phyloP scores from a whole-genome alignment of 2,797 vertebrate species.

The Podargus strigoides region DNA sequence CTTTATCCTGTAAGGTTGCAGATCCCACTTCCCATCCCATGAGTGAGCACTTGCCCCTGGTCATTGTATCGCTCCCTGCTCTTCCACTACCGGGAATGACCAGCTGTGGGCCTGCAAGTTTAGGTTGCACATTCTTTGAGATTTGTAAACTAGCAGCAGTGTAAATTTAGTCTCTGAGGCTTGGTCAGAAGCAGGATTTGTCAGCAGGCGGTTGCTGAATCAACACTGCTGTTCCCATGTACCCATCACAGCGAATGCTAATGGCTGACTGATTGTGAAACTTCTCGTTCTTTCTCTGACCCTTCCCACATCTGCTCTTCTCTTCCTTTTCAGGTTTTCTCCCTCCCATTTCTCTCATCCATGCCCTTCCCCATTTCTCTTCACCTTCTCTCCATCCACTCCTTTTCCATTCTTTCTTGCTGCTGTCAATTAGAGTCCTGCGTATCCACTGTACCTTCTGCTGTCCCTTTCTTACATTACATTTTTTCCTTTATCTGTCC shows the following conservation, averaged over 20 bases:
- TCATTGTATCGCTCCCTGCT: not conserved
- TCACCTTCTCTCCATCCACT: not conserved
- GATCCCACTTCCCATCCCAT: not conserved
- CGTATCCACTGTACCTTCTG: not conserved
- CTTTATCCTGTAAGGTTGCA: not conserved
- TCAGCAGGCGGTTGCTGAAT: conserved; percentile 7
- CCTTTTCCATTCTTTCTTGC: not conserved
- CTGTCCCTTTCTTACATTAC: not conserved
- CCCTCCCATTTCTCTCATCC: not conserved
- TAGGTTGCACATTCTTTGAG: not conserved
- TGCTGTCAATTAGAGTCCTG: not conserved
- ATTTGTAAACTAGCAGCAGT: not conserved
- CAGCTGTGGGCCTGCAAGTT: not conserved
- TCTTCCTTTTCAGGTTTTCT: not conserved
- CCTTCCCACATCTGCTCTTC: not conserved
- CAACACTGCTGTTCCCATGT: not conserved
- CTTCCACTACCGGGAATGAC: not conserved
- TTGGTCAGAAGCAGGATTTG: conserved; percentile 1
- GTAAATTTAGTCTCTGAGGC: not conserved
- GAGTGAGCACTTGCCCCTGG: not conserved
- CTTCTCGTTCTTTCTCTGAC: not conserved
- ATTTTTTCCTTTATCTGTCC: not conserved
- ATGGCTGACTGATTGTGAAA: not conserved
- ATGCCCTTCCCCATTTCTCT: not conserved
- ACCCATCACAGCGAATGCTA: not conserved